These are phyloP conservation scores for Brachyrhaphis roseni DNA, from an alignment of 2,797 vertebrate genomes.

Conservation along the genomic window DNA sequence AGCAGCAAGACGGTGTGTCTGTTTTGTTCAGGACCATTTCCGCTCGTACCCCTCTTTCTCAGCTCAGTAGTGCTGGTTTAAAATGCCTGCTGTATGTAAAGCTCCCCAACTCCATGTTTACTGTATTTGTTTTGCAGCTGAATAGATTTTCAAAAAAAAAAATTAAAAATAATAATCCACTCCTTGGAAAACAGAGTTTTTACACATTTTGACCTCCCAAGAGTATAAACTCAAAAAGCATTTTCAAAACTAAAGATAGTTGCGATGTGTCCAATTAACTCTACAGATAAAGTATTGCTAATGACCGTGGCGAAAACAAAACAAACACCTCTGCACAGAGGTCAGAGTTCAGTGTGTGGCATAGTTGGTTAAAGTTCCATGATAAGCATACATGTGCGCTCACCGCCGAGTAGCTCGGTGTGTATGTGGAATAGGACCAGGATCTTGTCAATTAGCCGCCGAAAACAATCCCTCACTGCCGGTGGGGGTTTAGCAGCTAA, in stretches of 20 bases:
- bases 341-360: constrained; percentile 28
- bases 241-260: constrained; percentile 27
- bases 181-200: not conserved
- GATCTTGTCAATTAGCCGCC: constrained; percentile 70
- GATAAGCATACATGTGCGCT: not conserved
- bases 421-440: constrained; percentile 55
- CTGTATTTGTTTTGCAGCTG: not conserved
- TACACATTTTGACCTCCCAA: not conserved
- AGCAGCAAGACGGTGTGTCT: constrained; percentile 47
- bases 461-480: constrained; percentile 70
- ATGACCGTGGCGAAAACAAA: constrained; percentile 2
- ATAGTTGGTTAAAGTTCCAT: constrained; percentile 3
- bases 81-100: constrained; percentile 26
- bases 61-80: constrained; percentile 48
- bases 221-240: constrained; percentile 20
- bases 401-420: too few relatives aligned
- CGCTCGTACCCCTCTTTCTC: constrained; percentile 25
- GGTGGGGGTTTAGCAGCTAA: constrained; percentile 62
- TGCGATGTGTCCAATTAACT: constrained; percentile 42
- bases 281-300: constrained; percentile 34
- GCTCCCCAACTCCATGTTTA: constrained; percentile 29
- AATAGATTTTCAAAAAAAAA: constrained; percentile 13
- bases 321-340: constrained; percentile 35
- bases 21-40: constrained; percentile 65
- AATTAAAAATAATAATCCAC: not conserved